Conservation (phyloP, 2,888 invertebrate genomes). For the Thereva nobilitata region DNA sequence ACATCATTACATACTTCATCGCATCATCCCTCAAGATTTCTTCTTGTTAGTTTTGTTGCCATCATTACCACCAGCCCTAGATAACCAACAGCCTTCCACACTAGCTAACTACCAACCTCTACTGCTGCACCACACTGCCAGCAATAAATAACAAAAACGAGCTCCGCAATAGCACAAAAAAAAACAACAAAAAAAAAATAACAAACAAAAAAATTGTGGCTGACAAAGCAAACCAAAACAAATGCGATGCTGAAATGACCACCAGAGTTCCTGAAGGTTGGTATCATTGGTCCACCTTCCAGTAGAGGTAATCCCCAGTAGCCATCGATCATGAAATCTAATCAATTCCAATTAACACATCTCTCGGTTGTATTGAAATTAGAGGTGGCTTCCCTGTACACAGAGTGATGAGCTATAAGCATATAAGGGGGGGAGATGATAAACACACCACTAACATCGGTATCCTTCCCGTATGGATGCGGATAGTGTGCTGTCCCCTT, state of each 20-base stretch:
- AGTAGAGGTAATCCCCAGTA: conserved; percentile 40
- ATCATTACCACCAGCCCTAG: conserved; percentile 5
- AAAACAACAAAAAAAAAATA: not conserved
- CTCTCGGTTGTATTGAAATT: conserved; percentile 33
- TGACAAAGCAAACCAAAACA: conserved; percentile 20
- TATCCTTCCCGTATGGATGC: conserved; percentile 4
- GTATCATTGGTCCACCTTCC: conserved; percentile 26
- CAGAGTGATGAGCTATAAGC: not conserved
- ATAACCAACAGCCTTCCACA: conserved; percentile 7
- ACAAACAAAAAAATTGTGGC: conserved; percentile 5
- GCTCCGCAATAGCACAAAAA: not conserved
- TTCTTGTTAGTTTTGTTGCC: not conserved
- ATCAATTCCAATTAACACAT: conserved; percentile 42
- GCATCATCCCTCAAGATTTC: not conserved
- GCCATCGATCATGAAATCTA: conserved; percentile 43
- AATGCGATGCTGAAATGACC: conserved; percentile 12
- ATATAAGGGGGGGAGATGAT: conserved; percentile 1
- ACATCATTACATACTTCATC: conserved; percentile 10
- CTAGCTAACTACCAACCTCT: conserved; percentile 5
- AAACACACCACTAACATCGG: not conserved
- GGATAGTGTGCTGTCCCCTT: not conserved
- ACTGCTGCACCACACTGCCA: not conserved
- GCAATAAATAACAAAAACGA: conserved; percentile 29
- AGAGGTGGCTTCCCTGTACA: conserved; percentile 11
- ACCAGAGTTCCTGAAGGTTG: conserved; percentile 1